Conservation (phyloP, 1,140 invertebrate species). For the Nymphalis io region DNA sequence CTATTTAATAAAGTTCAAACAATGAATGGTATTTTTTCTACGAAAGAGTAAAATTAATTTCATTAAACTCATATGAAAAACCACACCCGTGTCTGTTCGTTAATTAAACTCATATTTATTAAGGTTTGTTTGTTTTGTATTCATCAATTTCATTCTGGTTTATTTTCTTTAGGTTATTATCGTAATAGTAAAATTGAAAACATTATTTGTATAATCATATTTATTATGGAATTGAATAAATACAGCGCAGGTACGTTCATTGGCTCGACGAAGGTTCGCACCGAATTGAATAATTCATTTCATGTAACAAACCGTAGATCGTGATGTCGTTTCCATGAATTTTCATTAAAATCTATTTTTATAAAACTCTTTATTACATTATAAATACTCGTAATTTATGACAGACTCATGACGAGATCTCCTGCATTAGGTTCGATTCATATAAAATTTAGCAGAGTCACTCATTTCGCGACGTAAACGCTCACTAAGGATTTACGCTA, state of each 20-base stretch:
- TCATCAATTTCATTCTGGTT: slow-evolving; percentile 21
- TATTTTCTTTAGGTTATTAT: slow-evolving; percentile 26
- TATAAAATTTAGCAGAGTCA: too few relatives aligned
- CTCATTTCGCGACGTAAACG: too few relatives aligned
- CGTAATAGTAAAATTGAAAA: slow-evolving; percentile 26
- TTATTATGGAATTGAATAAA: slow-evolving; percentile 13
- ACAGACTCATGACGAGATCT: too few relatives aligned
- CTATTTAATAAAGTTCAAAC: too few relatives aligned
- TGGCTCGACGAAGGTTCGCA: neutral
- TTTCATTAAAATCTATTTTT: slow-evolving; percentile 1
- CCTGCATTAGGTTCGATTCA: too few relatives aligned
- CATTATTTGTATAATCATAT: slow-evolving; percentile 8
- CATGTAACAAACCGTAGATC: slow-evolving; percentile 10
- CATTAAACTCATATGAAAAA: slow-evolving; percentile 12
- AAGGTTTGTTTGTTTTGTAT: slow-evolving; percentile 30
- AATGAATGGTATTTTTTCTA: slow-evolving; percentile 5
- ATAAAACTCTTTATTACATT: too few relatives aligned
- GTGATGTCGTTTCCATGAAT: slow-evolving; percentile 3
- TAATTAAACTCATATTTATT: slow-evolving; percentile 35
- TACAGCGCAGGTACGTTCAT: slow-evolving; percentile 3
- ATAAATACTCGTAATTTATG: too few relatives aligned
- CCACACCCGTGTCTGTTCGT: slow-evolving; percentile 29
- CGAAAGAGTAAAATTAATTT: slow-evolving; percentile 18
- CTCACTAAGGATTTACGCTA: too few relatives aligned
- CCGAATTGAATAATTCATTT: slow-evolving; percentile 8